Base-by-base conservation (phyloP, 2,797 vertebrate genomes). In the Spinus olivaceus region DNA sequence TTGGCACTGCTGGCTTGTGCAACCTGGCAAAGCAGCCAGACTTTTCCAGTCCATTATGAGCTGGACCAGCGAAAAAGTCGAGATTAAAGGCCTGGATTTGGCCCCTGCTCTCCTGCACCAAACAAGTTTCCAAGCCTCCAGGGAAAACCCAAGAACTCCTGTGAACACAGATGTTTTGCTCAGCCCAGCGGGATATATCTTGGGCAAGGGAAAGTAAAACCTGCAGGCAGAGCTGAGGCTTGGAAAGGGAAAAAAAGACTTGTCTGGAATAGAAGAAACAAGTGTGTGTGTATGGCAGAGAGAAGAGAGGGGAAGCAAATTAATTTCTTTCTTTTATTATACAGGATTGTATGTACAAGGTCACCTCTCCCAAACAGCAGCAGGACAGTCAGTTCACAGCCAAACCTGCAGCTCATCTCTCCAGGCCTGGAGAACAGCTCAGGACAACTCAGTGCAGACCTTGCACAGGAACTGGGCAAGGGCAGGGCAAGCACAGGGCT, bases 261-360 rank as follows among this genome's bases (percentile, higher is more conserved):
- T 32, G 3, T 44, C 46, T 59, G 46, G 13, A 67, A n/a, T 0
- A 77, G 54, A 50, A 50, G 18, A 25, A 46, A 46, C 19, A 53
- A 33, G 20, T 21, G 39, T 46, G 61, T 41, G 61, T 11, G 39
- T 6, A 6, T 2, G 8, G 54, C 46, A 67, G 21, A 76, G 20
- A 78, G 24, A 54, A 51, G 14, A 69, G 15, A 83, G 53, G 9
- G 1, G 28, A 79, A 33, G 32, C 69, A 72, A 42, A 33, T 56
- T 86, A 76, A 92, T 74, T 95, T 93, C 78, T 88, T 93, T 79
- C 65, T 95, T 97, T 97, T 97, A 97, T 97, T 97, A 88, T 97
- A 97, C 96, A 97, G 96, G 95, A 80, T 92, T 27, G 19, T 97
- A 97, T 97, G 84, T 97, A 97, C 97, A 97, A 96, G 93, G 88